phyloP scores from a whole-genome alignment of 2,888 invertebrate species.

The Andrena hattorfiana region DNA sequence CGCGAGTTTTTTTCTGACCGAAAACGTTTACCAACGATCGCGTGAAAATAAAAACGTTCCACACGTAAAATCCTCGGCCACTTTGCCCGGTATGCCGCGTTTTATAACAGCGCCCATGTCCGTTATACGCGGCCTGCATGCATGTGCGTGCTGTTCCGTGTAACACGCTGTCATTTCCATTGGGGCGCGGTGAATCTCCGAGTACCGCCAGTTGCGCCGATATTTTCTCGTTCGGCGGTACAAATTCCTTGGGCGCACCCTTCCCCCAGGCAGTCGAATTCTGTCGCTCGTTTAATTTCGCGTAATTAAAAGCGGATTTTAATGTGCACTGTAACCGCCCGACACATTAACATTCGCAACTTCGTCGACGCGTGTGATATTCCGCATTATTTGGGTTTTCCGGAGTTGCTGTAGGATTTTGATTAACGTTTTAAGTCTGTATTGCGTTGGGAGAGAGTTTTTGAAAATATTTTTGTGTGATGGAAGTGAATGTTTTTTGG shows the following conservation, averaged over 20 bases:
- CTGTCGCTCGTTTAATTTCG: no score
- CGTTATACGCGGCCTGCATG: conserved; percentile 10
- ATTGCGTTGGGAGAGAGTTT: no score
- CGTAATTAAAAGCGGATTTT: no score
- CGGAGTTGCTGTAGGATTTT: no score
- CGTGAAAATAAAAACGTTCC: conserved; percentile 28
- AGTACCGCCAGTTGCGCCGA: not conserved
- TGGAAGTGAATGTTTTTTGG: no score
- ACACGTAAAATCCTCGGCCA: conserved; percentile 8
- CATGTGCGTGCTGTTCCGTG: not conserved
- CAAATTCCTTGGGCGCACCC: not conserved
- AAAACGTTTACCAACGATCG: conserved; percentile 17
- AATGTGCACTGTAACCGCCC: not conserved
- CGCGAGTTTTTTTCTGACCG: not conserved
- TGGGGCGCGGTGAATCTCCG: not conserved
- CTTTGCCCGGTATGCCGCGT: conserved; percentile 21
- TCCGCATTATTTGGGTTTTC: not conserved
- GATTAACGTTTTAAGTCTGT: no score
- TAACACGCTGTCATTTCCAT: not conserved
- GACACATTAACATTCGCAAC: not conserved
- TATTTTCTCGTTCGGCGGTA: not conserved
- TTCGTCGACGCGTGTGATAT: not conserved
- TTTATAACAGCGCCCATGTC: conserved; percentile 1
- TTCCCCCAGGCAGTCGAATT: no score
- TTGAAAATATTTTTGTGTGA: no score